Evolutionary conservation across 2,888 invertebrate genomes (phyloP), one percentile per base, ranked within the genome.

Genomic region (Dicranocentrus wangi): DNA sequence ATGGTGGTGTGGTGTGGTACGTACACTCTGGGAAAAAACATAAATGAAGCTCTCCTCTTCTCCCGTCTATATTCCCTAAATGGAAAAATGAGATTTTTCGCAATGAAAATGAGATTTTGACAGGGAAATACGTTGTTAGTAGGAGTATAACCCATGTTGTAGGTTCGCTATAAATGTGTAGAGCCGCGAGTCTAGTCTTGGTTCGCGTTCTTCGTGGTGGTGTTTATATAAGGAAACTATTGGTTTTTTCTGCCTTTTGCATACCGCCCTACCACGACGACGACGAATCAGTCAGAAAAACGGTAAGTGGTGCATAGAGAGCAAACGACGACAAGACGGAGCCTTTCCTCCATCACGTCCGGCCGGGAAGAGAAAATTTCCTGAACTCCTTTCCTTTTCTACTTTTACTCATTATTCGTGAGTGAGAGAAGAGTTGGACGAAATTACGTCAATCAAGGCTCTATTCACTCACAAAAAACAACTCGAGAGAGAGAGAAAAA

Each of bases 361-460:
- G 85, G 85, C 85, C 85, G 85, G 85, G 82, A 86, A 86, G 85
- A 85, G 85, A 86, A 86, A 85, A 86, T 86, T 85, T 86, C 86
- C 86, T 86, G 84, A 85, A 86, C 84, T 85, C 83, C 82, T 83
- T 83, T 82, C 82, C 84, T 83, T 70, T 83, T 80, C 81, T 79
- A 77, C 83, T 85, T 85, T 85, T 84, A 82, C 84, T 86, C 85
- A 85, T 85, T 86, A 85, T 85, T 82, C 72, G 79, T 73, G 82
- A 85, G 84, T 83, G 84, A 84, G 84, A 73, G 68, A 76, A 43
- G 68, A 86, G 82, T 83, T 82, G 81, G 81, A 82, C 84, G 80
- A 84, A 63, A 86, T 86, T 86, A 85, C 85, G 85, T 86, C 86
- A 86, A 86, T 86, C 86, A 86, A 85, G 77, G 21, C 82, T 83